Evolutionary conservation across 2,113 vertebrate species (phyloP), one percentile per base, ranked within the genome.

Genomic region (Amblyornis subalaris): DNA sequence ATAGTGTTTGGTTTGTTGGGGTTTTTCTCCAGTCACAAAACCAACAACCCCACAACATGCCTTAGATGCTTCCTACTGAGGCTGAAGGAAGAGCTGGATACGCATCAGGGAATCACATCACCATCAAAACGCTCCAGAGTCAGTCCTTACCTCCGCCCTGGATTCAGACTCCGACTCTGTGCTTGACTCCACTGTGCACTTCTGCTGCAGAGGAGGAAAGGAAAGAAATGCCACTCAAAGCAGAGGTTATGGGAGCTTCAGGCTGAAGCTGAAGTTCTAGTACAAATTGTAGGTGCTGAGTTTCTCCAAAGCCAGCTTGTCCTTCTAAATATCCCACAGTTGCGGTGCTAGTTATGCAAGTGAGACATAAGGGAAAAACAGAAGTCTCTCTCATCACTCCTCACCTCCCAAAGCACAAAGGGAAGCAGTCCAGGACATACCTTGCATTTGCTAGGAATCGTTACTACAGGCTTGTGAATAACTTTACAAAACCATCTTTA

Each of bases 101-200:
- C n/a, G 58, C n/a, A 12, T 12, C 29, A 44, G 51, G 31, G 25
- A 53, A 50, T 6, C 60, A 8, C 38, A 48, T 8, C 48, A 38
- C 18, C 23, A 7, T 6, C 18, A 36, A 20, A 62, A 14, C 2
- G 4, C 28, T 26, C 25, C 23, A 31, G 36, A 66, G 12, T 18
- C 13, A 9, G 22, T 9, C 77, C 61, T 89, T 98, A 98, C 98
- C 98, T 98, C 97, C 1, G 40, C 36, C 5, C 96, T 97, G 58
- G 95, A 96, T 91, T 99, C 98, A 1, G 98, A 97, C 90, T 98
- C 98, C 0, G 98, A 98, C 75, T 98, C 98, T 1, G 98, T 97
- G 83, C 98, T 99, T 29, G 98, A 99, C 70, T 98, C 98, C 78
- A 98, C 96, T 80, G 93, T 95, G 75, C 98, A 98, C 96, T 98